These are phyloP conservation scores for Schlechtendalia chinensis DNA, from an alignment of 1,140 invertebrate genomes.

Conservation along the genomic window DNA sequence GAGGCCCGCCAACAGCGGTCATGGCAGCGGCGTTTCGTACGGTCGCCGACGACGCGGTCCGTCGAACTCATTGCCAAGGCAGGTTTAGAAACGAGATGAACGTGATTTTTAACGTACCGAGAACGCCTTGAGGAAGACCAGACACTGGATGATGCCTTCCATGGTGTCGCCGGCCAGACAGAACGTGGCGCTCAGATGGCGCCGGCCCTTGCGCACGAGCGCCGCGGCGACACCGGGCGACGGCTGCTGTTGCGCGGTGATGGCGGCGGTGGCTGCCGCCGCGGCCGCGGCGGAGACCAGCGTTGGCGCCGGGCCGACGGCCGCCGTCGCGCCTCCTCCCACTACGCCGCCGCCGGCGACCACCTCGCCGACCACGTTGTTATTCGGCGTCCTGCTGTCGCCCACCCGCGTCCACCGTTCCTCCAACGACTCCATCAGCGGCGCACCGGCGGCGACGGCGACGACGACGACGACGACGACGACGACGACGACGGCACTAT, in stretches of 20 bases:
- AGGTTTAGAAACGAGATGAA: no score
- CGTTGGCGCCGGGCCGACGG: slow-evolving; percentile 57
- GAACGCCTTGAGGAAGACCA: slow-evolving; percentile 87
- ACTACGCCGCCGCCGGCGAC: slow-evolving; percentile 1
- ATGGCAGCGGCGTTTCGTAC: no score
- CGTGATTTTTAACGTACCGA: no score
- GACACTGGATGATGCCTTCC: slow-evolving; percentile 88
- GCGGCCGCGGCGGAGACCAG: slow-evolving; percentile 54
- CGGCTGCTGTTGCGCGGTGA: slow-evolving; percentile 50
- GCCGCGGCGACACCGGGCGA: slow-evolving; percentile 25
- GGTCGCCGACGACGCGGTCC: no score
- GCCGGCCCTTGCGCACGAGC: slow-evolving; percentile 68
- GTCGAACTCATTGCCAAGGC: no score
- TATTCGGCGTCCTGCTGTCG: slow-evolving; percentile 28
- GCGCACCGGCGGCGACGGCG: background rate
- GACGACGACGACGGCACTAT: background rate
- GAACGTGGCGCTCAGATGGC: slow-evolving; percentile 81
- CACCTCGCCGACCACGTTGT: slow-evolving; percentile 23
- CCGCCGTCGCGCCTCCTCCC: slow-evolving; percentile 52
- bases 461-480: background rate
- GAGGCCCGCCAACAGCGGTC: no score
- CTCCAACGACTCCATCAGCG: slow-evolving; percentile 38
- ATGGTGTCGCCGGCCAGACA: slow-evolving; percentile 84
- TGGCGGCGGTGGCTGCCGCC: slow-evolving; percentile 42
- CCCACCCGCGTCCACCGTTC: slow-evolving; percentile 44